phyloP scores from a whole-genome alignment of 2,113 vertebrate genomes.

The Eulacestoma nigropectus region DNA sequence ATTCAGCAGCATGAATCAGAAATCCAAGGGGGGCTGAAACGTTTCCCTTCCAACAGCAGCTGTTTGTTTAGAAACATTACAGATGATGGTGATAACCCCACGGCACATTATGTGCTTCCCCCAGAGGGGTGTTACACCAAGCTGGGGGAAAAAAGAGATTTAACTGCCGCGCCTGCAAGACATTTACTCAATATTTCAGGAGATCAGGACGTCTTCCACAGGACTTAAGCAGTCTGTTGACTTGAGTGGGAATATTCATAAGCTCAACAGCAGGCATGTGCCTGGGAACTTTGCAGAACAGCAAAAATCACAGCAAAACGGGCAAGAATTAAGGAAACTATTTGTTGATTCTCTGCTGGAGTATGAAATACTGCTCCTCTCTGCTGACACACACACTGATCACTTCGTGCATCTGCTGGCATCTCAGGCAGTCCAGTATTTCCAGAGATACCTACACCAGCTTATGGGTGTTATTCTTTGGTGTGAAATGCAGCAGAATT shows the following conservation, averaged over 20 bases:
- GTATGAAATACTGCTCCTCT: not conserved
- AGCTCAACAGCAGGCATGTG: not conserved
- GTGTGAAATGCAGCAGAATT: slow-evolving; percentile 31
- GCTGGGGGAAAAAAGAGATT: slow-evolving; percentile 15
- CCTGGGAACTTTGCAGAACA: not conserved
- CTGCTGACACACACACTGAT: not conserved
- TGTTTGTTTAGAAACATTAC: slow-evolving; percentile 39
- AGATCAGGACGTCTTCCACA: not conserved
- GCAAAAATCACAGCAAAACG: not conserved
- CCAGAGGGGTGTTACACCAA: slow-evolving; percentile 17
- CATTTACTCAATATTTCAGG: slow-evolving; percentile 54
- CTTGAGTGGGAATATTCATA: slow-evolving; percentile 1
- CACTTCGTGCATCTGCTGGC: not conserved
- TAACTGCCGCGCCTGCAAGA: slow-evolving; percentile 19
- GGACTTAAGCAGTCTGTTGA: not conserved
- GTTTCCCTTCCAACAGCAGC: slow-evolving; percentile 45
- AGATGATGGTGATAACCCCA: slow-evolving; percentile 17
- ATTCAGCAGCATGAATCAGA: slow-evolving; percentile 28
- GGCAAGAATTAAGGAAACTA: not conserved
- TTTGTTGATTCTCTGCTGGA: not conserved
- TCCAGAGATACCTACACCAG: not conserved
- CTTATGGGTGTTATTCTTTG: not conserved
- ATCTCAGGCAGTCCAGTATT: not conserved
- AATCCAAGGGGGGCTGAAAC: slow-evolving; percentile 40
- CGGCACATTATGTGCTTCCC: slow-evolving; percentile 8